Evolutionary conservation across 2,888 invertebrate species (phyloP).

Genomic region (Amiota mariae): DNA sequence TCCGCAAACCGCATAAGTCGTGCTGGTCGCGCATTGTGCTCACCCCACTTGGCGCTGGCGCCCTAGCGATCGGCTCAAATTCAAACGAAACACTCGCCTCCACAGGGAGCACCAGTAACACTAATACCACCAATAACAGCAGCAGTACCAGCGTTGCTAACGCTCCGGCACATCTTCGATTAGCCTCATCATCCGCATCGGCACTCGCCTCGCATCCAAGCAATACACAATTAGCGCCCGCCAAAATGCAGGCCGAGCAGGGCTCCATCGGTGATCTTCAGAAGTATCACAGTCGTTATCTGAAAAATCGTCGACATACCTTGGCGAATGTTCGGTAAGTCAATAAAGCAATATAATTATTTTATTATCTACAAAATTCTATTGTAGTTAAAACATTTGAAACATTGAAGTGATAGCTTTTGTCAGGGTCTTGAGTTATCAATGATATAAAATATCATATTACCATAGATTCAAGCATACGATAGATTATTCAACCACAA

Average conservation of each 20-base stretch:
- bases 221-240: constrained; percentile 74
- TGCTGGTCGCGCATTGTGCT: constrained; percentile 71
- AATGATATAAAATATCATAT: too few relatives aligned
- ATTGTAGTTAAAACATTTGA: not conserved
- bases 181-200: constrained; percentile 65
- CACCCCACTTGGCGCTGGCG: constrained; percentile 61
- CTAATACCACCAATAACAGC: constrained; percentile 55
- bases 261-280: constrained; percentile 92
- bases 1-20: constrained; percentile 71
- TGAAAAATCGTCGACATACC: constrained; percentile 90
- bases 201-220: constrained; percentile 67
- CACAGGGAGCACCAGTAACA: constrained; percentile 63
- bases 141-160: constrained; percentile 63
- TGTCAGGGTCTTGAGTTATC: too few relatives aligned
- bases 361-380: not conserved
- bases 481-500: too few relatives aligned
- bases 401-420: too few relatives aligned
- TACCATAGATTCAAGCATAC: too few relatives aligned
- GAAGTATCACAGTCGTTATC: constrained; percentile 89
- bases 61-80: constrained; percentile 64
- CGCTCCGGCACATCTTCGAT: constrained; percentile 53
- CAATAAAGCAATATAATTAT: not conserved
- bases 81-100: constrained; percentile 70
- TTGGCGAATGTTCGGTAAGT: constrained; percentile 95
- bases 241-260: constrained; percentile 92